Base-by-base conservation (phyloP, 2,797 vertebrate species). In the Melanotaenia boesemani region DNA sequence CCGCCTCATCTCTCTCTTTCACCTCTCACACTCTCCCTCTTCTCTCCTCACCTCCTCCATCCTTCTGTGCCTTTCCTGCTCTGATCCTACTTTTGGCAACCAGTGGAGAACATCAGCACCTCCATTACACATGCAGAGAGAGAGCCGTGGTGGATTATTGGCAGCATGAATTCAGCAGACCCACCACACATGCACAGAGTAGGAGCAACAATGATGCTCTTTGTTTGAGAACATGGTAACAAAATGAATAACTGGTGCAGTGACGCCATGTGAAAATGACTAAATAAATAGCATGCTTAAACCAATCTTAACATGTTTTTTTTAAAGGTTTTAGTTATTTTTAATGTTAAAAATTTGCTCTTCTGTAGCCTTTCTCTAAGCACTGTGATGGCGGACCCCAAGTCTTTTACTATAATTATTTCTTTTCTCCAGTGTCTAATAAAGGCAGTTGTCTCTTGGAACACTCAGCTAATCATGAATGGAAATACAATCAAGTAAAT, bases 11-110 rank as follows among this genome's bases (percentile, higher is more conserved):
- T 63, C 80, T 58, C 56, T 70, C 72, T 55, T 26, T 61, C 65
- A 50, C 32, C 61, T 69, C 39, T 57, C 0, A 13, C 36, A 24
- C 46, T 64, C 80, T 46, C 72, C 74, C 55, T 58, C 50, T 9
- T 78, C 67, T 41, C 61, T 74, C 73, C 66, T 81, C 85, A 63
- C 79, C 68, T 71, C 83, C 82, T 85, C 79, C 84, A 70, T 68
- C 73, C 70, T 77, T 68, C 72, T 70, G 61, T 82, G 78, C 88
- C 76, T 83, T 80, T 78, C 79, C 77, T 80, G 72, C 77, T 88
- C 62, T 57, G 67, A 76, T 85, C 62, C 82, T 79, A 68, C 76
- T 90, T 80, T 86, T 88, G 80, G 91, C 89, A 91, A 64, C 81
- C 83, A 78, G 68, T 70, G 77, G 80, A 88, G 86, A 87, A 79